Evolutionary conservation across 2,797 vertebrate species (phyloP).

Genomic region (Acanthurus lineatus): DNA sequence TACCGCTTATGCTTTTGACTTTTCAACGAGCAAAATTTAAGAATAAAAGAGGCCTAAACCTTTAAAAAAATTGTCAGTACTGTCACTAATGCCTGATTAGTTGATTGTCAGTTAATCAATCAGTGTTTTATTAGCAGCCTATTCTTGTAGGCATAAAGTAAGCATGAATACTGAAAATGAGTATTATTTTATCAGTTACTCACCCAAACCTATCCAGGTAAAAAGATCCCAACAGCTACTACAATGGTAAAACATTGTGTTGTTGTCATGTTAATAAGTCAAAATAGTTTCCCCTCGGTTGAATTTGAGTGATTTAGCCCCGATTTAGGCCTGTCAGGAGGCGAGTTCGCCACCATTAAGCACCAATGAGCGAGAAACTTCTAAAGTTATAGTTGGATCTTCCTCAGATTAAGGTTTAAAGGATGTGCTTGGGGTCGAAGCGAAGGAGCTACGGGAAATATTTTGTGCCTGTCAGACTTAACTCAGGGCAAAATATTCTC

Average conservation of each 20-base stretch:
- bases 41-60: neutral
- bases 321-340: neutral
- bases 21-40: neutral
- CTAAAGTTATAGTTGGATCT: neutral
- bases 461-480: constrained; percentile 29
- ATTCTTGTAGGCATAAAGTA: neutral
- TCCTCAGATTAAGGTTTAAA: neutral
- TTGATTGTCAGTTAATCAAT: neutral
- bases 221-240: too few species aligned
- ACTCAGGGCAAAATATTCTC: neutral
- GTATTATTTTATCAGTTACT: neutral
- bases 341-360: too few species aligned
- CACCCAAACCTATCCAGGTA: too few species aligned
- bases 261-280: neutral
- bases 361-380: neutral
- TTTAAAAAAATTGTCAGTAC: neutral
- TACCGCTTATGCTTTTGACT: too few species aligned
- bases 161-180: neutral
- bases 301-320: fast-evolving
- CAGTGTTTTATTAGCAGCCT: neutral
- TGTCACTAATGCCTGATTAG: too few species aligned
- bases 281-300: neutral
- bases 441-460: neutral
- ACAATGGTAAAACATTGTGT: constrained; percentile 1
- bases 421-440: neutral